Evolutionary conservation across 2,797 vertebrate species (phyloP).

Genomic region (Oceanodroma leucorhoa): DNA sequence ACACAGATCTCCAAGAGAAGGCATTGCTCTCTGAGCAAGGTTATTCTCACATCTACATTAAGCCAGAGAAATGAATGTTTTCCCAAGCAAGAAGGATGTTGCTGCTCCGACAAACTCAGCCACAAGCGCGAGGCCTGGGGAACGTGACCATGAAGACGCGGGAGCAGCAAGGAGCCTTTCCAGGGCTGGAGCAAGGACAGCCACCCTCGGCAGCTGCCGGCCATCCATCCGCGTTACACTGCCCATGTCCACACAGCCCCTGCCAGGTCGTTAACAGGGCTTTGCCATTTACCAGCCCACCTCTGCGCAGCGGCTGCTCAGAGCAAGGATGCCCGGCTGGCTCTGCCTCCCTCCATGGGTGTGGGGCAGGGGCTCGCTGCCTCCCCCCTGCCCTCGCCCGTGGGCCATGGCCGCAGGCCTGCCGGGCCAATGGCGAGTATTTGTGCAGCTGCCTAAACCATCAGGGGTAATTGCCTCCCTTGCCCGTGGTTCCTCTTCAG

Average conservation of each 20-base stretch:
- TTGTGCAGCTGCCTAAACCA: not conserved
- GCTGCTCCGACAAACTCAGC: not conserved
- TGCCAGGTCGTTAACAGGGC: not conserved
- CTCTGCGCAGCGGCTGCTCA: accelerated
- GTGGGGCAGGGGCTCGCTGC: accelerated
- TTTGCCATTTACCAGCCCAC: not conserved
- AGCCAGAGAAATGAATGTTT: not conserved
- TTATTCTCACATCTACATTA: not conserved
- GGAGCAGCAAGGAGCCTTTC: not conserved
- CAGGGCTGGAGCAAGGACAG: not conserved
- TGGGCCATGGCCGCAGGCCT: accelerated
- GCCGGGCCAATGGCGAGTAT: not conserved
- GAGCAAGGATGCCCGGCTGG: accelerated
- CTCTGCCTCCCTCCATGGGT: accelerated
- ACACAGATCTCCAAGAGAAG: not conserved
- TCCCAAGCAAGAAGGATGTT: not conserved
- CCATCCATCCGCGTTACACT: not conserved
- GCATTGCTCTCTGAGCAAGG: not conserved
- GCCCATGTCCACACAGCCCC: not conserved
- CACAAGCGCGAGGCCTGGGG: accelerated
- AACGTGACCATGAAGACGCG: accelerated
- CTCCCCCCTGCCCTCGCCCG: not conserved
- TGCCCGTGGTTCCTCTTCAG: accelerated
- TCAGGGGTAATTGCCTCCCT: not conserved
- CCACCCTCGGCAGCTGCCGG: not conserved